Percentiles rank a stretch among this genome's conserved stretches.
Conservation (phyloP, 1,140 invertebrate genomes). For the Pseudachorutes palmiensis region DNA sequence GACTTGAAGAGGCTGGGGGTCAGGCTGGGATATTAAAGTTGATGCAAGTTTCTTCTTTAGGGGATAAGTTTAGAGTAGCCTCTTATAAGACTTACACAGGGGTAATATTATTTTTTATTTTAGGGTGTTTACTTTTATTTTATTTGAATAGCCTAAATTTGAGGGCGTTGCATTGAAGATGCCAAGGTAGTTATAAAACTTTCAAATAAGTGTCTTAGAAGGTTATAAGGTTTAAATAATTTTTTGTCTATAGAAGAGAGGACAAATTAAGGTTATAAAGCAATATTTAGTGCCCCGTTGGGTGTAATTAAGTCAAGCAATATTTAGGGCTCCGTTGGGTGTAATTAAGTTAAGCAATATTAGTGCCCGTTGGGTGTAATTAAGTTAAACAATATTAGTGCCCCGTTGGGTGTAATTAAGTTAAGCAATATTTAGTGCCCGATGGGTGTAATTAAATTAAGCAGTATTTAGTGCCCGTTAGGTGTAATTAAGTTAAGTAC, state of each 20-base stretch:
- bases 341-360: slow-evolving; percentile 51
- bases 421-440: slow-evolving; percentile 48
- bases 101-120: slow-evolving; percentile 42
- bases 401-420: slow-evolving; percentile 55
- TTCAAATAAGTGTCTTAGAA: slow-evolving; percentile 3
- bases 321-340: too few relatives aligned
- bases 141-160: slow-evolving; percentile 52
- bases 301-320: slow-evolving; percentile 41
- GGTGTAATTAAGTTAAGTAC: slow-evolving; percentile 43
- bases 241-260: slow-evolving; percentile 54
- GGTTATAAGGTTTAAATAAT: slow-evolving; percentile 35
- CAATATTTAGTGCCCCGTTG: slow-evolving; percentile 46
- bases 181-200: slow-evolving; percentile 41
- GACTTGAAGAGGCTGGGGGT: slow-evolving; percentile 45
- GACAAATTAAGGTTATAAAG: slow-evolving; percentile 47
- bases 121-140: slow-evolving; percentile 45
- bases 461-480: too few relatives aligned
- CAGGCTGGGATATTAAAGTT: slow-evolving; percentile 40
- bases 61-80: slow-evolving; percentile 12
- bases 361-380: slow-evolving; percentile 52
- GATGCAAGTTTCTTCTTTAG: slow-evolving; percentile 18
- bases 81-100: slow-evolving; percentile 25
- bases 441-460: too few relatives aligned
- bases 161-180: slow-evolving; percentile 54
- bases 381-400: slow-evolving; percentile 47